phyloP scores from a whole-genome alignment of 2,797 vertebrate species.

The Pangasius mekongensis region DNA sequence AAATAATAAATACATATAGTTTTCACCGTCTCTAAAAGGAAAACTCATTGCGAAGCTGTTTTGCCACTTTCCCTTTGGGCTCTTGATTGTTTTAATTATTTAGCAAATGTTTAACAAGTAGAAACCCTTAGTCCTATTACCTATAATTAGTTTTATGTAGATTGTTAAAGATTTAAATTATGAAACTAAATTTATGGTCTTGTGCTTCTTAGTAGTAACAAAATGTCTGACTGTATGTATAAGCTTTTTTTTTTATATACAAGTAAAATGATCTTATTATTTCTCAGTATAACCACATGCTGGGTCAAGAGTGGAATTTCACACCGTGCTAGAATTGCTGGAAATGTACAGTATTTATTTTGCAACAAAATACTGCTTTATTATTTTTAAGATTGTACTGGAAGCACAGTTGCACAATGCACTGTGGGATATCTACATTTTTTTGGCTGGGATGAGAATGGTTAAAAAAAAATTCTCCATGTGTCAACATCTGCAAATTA shows the following conservation, averaged over 20 bases:
- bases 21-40: neutral
- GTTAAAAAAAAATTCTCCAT: too few species aligned
- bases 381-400: neutral
- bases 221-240: neutral
- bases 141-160: neutral
- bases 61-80: neutral
- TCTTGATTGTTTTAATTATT: neutral
- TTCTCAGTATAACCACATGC: neutral
- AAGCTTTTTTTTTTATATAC: too few species aligned
- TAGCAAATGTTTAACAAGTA: neutral
- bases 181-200: neutral
- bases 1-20: neutral
- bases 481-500: too few species aligned
- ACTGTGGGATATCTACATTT: too few species aligned
- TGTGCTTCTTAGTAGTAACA: neutral
- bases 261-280: neutral
- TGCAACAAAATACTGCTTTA: neutral
- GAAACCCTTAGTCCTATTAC: neutral
- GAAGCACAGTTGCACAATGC: too few species aligned
- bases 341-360: neutral
- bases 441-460: too few species aligned
- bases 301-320: neutral
- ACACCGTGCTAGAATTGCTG: neutral
- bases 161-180: neutral
- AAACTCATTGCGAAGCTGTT: neutral